Base-by-base conservation (phyloP, 1,140 invertebrate genomes). In the Andrena cerasifolii region DNA sequence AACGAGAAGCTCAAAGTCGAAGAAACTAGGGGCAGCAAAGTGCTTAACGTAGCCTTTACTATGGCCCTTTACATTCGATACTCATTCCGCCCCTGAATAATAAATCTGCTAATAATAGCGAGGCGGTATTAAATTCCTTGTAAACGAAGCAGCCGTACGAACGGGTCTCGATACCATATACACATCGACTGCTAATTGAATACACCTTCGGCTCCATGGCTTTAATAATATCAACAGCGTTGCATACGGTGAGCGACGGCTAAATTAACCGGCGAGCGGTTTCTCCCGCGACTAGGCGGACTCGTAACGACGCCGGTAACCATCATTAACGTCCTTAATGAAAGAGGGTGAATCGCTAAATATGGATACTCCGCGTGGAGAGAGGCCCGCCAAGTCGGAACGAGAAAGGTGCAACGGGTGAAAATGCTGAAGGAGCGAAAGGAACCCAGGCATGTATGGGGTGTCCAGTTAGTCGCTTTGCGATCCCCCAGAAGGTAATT, bases 311-410 rank as follows among this genome's bases (percentile, higher is more conserved):
- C 63, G 63, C 70, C 70, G 79, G 82, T 86, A 86, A 87, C 86
- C 83, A 80, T 89, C 87, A 84, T 88, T 88, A 89, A 83, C 83
- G 82, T 82, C 65, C 81, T 84, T 90, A 88, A 89, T 90, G 88
- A 90, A 89, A 88, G 82, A 79, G 86, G 78, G 73, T 85, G 87
- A 87, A 88, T 88, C 72, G 79, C 78, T 86, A 84, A 89, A 79
- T 83, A 79, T 77, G 82, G 80, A 68, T 79, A 78, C 26, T 73
- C 62, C 36, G 66, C 56, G 62, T 43, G 61, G 31, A 68, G 70
- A 54, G 53, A 65, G 56, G 16, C 26, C 24, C 2, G 36, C 53
- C 40, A 66, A 49, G 67, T 71, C 31, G 72, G 51, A 54, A 47
- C 21, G 47, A 33, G 66, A 49, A 59, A 71, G 28, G 26, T 26